These are phyloP conservation scores for Leptopilina syphax DNA, from an alignment of 2,888 invertebrate species.

Conservation along the genomic window DNA sequence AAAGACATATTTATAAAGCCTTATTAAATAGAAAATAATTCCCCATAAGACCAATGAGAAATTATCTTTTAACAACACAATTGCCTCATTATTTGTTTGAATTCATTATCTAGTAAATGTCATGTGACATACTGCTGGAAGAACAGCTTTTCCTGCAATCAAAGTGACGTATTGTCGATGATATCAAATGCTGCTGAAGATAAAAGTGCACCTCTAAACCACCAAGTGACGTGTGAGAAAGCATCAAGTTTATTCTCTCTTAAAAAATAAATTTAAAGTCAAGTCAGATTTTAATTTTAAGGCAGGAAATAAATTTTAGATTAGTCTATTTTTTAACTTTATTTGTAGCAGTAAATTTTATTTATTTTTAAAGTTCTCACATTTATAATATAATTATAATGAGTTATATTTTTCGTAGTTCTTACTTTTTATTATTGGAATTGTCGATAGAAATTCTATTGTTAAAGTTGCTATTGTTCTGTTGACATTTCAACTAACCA, in stretches of 20 bases:
- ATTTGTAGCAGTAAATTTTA: too few species aligned
- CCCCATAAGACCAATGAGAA: not conserved
- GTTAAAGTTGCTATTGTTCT: too few species aligned
- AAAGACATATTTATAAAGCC: not conserved
- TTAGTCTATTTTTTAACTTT: too few species aligned
- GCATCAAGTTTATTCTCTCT: not conserved
- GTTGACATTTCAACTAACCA: too few species aligned
- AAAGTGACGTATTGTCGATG: constrained; percentile 34
- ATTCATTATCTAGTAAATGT: constrained; percentile 8
- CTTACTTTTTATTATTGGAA: too few species aligned
- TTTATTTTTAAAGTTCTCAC: too few species aligned
- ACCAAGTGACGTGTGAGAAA: not conserved
- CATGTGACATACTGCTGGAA: not conserved
- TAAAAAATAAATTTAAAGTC: not conserved
- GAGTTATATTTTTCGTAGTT: too few species aligned
- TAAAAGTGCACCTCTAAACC: not conserved
- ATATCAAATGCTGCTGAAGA: constrained; percentile 11
- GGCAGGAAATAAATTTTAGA: not conserved
- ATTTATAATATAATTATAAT: too few species aligned
- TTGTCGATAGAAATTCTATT: too few species aligned
- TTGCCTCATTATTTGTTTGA: not conserved
- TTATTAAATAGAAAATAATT: not conserved
- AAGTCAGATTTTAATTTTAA: not conserved
- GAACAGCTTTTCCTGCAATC: constrained; percentile 3
- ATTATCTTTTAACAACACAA: not conserved